phyloP scores from a whole-genome alignment of 2,113 vertebrate species.

The Lophura nycthemera region DNA sequence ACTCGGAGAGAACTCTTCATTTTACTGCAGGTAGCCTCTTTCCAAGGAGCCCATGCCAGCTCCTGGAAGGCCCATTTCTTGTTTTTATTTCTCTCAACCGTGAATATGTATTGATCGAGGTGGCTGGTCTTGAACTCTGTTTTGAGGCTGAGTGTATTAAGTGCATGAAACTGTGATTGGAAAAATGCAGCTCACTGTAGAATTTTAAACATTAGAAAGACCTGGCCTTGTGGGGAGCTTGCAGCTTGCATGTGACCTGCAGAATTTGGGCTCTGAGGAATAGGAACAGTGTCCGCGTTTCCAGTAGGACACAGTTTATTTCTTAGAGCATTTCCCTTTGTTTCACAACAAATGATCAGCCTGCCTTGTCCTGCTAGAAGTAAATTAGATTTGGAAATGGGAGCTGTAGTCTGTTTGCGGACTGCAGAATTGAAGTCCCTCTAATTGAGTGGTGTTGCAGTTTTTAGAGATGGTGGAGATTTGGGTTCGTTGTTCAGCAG shows the following conservation, averaged over 20 bases:
- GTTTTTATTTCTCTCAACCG: not conserved
- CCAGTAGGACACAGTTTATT: constrained; percentile 35
- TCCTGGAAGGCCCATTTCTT: not conserved
- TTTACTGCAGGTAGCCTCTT: not conserved
- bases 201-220: not conserved
- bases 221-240: not conserved
- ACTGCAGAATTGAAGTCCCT: not conserved
- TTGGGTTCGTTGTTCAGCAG: not conserved
- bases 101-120: not conserved
- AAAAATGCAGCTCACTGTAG: not conserved
- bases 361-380: constrained; percentile 33
- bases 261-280: constrained; percentile 6
- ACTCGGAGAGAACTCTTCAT: rapidly evolving
- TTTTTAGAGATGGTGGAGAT: not conserved
- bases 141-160: not conserved
- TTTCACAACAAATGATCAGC: not conserved
- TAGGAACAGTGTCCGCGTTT: constrained; percentile 23
- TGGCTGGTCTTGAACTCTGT: not conserved
- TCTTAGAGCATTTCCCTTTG: constrained; percentile 28
- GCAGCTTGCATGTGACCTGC: not conserved
- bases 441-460: not conserved
- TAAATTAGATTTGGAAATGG: constrained; percentile 41
- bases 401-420: not conserved
- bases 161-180: not conserved
- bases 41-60: not conserved